Evolutionary conservation across 2,797 vertebrate genomes (phyloP).

Genomic region (Rhyacichthys aspro): DNA sequence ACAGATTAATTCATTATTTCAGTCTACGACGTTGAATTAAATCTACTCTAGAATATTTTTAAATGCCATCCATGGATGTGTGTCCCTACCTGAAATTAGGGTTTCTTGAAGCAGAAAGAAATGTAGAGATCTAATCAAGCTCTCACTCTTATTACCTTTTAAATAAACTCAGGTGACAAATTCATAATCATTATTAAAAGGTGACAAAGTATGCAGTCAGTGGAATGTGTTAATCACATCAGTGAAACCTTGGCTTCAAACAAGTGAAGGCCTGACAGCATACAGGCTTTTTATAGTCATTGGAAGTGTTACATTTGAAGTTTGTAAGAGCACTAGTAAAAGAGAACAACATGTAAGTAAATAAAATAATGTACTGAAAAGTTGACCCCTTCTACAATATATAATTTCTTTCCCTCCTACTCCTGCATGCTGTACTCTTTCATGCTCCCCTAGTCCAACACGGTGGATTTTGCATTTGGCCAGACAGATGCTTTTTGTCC

Average conservation of each 20-base stretch:
- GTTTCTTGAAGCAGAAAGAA: constrained; percentile 14
- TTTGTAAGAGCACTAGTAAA: constrained; percentile 46
- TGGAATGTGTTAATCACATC: constrained; percentile 19
- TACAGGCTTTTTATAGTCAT: constrained; percentile 11
- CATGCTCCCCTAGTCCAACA: constrained; percentile 34
- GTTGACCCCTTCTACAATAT: neutral
- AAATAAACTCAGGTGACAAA: constrained; percentile 31
- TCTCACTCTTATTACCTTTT: constrained; percentile 1
- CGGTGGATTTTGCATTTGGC: constrained; percentile 53
- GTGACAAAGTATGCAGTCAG: constrained; percentile 13
- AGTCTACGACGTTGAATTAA: constrained; percentile 20
- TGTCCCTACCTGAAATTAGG: constrained; percentile 3
- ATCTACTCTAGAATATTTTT: constrained; percentile 19
- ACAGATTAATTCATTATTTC: constrained; percentile 38
- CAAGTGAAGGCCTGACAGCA: constrained; percentile 17
- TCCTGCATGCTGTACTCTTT: constrained; percentile 10
- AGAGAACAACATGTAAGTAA: constrained; percentile 37
- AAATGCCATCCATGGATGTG: constrained; percentile 6
- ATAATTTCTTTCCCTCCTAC: constrained; percentile 6
- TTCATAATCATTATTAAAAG: constrained; percentile 32
- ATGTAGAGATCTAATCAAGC: constrained; percentile 16
- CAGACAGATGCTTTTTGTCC: constrained; percentile 55
- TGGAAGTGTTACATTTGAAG: constrained; percentile 44
- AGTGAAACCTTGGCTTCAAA: constrained; percentile 17
- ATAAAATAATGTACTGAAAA: constrained; percentile 10